These are phyloP conservation scores for Saccopteryx leptura DNA, from an alignment of 2,113 vertebrate genomes.

Conservation along the genomic window DNA sequence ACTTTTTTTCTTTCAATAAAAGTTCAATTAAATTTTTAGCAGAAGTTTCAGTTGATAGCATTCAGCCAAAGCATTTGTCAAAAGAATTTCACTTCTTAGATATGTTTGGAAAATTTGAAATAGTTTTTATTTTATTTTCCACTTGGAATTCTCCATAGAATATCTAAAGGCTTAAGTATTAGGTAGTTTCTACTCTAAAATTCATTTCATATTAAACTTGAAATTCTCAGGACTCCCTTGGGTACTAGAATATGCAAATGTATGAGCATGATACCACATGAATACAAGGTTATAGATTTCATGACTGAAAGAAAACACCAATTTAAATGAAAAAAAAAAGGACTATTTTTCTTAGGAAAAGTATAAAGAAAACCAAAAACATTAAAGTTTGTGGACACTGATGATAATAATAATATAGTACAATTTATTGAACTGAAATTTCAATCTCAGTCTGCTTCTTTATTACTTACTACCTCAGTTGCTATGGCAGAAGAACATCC, in stretches of 20 bases:
- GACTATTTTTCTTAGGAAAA: conserved; percentile 45
- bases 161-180: conserved; percentile 72
- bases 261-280: conserved; percentile 48
- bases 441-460: conserved; percentile 24
- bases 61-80: conserved; percentile 70
- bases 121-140: background rate
- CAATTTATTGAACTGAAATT: conserved; percentile 56
- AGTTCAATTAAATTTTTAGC: conserved; percentile 55
- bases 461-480: background rate
- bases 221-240: conserved; percentile 68
- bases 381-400: background rate
- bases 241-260: conserved; percentile 73
- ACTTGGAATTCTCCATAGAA: conserved; percentile 57
- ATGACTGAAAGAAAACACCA: conserved; percentile 39
- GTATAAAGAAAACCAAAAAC: background rate
- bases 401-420: conserved; percentile 46
- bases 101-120: conserved; percentile 67
- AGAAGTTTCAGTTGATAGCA: conserved; percentile 52
- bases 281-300: conserved; percentile 59
- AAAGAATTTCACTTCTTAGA: conserved; percentile 47
- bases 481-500: background rate
- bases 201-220: conserved; percentile 77
- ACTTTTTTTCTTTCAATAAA: conserved; percentile 69
- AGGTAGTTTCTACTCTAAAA: conserved; percentile 54
- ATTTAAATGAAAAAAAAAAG: conserved; percentile 71